Conservation (phyloP, 1,140 invertebrate species). For the Hyles euphorbiae region DNA sequence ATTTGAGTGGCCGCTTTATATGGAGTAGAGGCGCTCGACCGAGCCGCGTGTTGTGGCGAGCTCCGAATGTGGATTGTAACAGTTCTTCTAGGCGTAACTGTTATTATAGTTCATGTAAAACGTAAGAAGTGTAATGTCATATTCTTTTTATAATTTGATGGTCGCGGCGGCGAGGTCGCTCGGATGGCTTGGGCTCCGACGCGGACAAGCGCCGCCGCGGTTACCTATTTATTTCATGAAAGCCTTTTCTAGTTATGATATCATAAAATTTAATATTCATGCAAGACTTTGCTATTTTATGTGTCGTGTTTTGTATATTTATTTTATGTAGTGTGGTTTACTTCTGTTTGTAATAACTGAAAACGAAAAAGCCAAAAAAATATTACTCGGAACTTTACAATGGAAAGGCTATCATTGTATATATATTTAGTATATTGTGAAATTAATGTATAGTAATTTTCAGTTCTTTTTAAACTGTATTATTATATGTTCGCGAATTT, state of each 20-base stretch:
- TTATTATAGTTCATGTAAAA: conserved; percentile 73
- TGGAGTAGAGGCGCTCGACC: conserved; percentile 35
- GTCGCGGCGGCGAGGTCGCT: conserved; percentile 6
- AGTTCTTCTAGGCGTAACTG: conserved; percentile 70
- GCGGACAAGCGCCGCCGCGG: conserved; percentile 15
- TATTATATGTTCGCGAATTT: conserved; percentile 37
- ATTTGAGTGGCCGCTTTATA: conserved; percentile 66
- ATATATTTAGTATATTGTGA: conserved; percentile 66
- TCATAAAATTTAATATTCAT: conserved; percentile 50
- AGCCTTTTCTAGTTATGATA: conserved; percentile 57
- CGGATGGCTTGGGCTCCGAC: conserved; percentile 16
- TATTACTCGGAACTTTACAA: conserved; percentile 48
- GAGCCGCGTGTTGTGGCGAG: conserved; percentile 7
- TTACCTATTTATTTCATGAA: conserved; percentile 59
- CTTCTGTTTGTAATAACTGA: conserved; percentile 68
- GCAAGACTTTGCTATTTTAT: conserved; percentile 53
- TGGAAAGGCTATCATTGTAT: conserved; percentile 55
- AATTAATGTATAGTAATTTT: conserved; percentile 62
- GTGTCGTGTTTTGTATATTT: conserved; percentile 69
- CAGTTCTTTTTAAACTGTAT: conserved; percentile 40
- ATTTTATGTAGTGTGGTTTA: conserved; percentile 69
- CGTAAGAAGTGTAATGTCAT: conserved; percentile 72
- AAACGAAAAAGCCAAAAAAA: conserved; percentile 61
- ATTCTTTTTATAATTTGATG: conserved; percentile 60
- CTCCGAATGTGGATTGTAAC: conserved; percentile 57